These are phyloP conservation scores for Xenus cinereus DNA, from an alignment of 2,113 vertebrate genomes.

Conservation along the genomic window DNA sequence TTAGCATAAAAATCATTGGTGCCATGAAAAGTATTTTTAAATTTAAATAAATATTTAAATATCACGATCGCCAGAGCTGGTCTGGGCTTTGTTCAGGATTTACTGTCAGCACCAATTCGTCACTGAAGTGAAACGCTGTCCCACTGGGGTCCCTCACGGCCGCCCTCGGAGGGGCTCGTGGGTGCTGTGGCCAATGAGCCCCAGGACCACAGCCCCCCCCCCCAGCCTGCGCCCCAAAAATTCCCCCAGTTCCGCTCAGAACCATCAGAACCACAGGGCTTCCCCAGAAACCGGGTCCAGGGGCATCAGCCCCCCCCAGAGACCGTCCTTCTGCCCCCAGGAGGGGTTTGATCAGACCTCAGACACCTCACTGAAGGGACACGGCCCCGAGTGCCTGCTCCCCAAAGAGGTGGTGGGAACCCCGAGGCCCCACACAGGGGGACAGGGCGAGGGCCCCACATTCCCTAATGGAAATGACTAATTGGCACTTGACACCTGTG, in stretches of 20 bases:
- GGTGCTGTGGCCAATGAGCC: no score
- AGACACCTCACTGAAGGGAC: neutral
- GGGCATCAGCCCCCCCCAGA: neutral
- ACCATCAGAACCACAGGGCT: neutral
- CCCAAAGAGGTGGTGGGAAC: neutral
- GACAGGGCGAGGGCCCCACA: accelerated
- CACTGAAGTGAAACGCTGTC: no score
- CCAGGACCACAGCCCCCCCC: no score
- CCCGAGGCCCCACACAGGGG: no score
- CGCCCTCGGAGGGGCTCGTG: no score
- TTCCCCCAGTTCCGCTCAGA: neutral
- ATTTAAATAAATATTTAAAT: constrained; percentile 84
- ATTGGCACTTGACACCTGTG: accelerated
- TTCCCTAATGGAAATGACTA: no score
- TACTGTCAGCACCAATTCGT: neutral
- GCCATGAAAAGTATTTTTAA: constrained; percentile 84
- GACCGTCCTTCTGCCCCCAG: neutral
- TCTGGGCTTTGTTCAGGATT: neutral
- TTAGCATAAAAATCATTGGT: constrained; percentile 81
- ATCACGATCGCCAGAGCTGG: constrained; percentile 25
- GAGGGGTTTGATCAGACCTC: no score
- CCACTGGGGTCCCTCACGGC: no score
- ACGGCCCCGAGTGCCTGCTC: accelerated
- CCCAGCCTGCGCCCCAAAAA: no score
- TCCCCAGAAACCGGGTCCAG: neutral